Evolutionary conservation across 2,797 vertebrate genomes (phyloP), one percentile per base, ranked within the genome.

Genomic region (Chelon auratus): DNA sequence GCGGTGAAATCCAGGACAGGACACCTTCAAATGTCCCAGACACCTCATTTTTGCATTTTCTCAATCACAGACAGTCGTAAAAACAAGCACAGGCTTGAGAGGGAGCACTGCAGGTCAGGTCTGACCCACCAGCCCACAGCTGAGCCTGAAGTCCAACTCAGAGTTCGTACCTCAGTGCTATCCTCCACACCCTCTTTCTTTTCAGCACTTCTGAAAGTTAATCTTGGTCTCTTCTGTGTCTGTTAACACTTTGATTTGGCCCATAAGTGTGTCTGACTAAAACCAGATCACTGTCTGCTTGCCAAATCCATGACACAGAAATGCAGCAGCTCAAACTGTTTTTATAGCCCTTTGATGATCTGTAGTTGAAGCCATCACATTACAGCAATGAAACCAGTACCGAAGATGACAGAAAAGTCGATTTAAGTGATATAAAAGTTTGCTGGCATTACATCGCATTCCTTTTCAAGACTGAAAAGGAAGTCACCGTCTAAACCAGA

Each of bases 41-140:
- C 42, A 0, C 62, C 61, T 43, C n/a, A 8, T 57, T 72, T 65
- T 63, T 56, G 30, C 64, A n/a, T 37, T 3, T 52, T 84, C 80
- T 85, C 68, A 59, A 53, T 82, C 70, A 55, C 61, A 83, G 68
- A 79, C 78, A 37, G 68, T 81, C 60, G 22, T 85, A 77, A 89
- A 87, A 87, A 69, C 55, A 11, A 68, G 52, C 52, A 9, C 33
- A 17, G 42, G 72, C 70, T 50, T 78, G 71, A 75, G 67, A 63
- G 37, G 53, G 58, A 70, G 67, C 60, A 5, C 53, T 52, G 43
- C 24, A 7, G 56, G 48, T 84, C 72, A 58, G 71, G 24, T 51
- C 66, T 68, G 60, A 69, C 22, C 67, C 22, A 20, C 57, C 47
- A 17, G 30, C 62, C 45, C n/a, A 75, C 77, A 87, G 75, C 83